These are phyloP conservation scores for Ceratoteleas bidentatus DNA, from an alignment of 1,140 invertebrate genomes.

Conservation along the genomic window DNA sequence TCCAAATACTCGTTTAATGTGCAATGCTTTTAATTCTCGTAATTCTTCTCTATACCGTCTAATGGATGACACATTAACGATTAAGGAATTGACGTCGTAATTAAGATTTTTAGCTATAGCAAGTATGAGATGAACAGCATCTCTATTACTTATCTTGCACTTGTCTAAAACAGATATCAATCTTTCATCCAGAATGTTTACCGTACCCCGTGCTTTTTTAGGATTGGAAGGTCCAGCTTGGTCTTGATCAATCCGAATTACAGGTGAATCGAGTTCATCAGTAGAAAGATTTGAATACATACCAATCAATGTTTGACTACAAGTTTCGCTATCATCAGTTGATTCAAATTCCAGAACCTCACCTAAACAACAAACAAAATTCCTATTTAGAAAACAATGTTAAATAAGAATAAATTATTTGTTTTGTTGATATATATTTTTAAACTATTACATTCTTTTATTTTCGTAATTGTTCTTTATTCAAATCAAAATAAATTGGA, in stretches of 20 bases:
- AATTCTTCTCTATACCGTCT: slow-evolving; percentile 24
- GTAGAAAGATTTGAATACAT: slow-evolving; percentile 23
- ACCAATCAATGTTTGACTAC: slow-evolving; percentile 6
- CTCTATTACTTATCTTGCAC: slow-evolving; percentile 50
- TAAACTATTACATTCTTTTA: no score
- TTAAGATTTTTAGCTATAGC: slow-evolving; percentile 27
- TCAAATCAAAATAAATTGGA: no score
- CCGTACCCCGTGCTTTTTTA: slow-evolving; percentile 9
- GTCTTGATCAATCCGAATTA: no score
- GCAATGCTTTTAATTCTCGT: slow-evolving; percentile 36
- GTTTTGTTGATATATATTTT: no score
- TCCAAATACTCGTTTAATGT: slow-evolving; percentile 51
- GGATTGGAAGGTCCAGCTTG: slow-evolving; percentile 16
- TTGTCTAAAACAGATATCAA: slow-evolving; percentile 25
- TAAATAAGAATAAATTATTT: no score
- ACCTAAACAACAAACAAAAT: no score
- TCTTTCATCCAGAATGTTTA: slow-evolving; percentile 26
- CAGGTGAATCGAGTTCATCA: not conserved
- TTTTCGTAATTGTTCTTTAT: no score
- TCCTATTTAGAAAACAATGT: no score
- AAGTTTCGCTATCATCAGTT: no score
- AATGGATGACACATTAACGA: slow-evolving; percentile 52
- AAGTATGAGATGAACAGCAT: slow-evolving; percentile 40
- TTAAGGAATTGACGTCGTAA: slow-evolving; percentile 38
- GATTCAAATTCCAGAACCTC: no score